Base-by-base conservation (phyloP, 2,888 invertebrate genomes). In the Polyploca ridens region DNA sequence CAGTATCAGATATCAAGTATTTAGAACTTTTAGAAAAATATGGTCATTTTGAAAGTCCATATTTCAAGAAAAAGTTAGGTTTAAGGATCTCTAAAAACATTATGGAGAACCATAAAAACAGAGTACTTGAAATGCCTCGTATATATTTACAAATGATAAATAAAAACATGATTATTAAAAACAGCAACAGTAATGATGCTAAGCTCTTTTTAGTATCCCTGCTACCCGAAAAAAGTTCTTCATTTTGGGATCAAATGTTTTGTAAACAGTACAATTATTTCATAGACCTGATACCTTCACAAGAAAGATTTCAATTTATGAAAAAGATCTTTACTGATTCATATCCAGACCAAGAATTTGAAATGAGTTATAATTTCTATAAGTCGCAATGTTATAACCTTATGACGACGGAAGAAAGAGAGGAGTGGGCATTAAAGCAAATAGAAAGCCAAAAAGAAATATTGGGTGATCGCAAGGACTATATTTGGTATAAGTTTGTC, bases 401-500 rank as follows among this genome's bases (percentile, higher is more conserved):
- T n/a, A 83, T 90, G 76, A 83, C 83, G 8, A 14, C 33, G 14
- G 73, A 79, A 33, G 80, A 88, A 63, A 77, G 66, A 68, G 85
- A 89, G 73, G 58, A 63, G 57, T 90, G 89, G 89, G 88, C 88
- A 14, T 66, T 87, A 33, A 66, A 69, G 33, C 82, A 90, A 44
- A 69, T 89, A 63, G 76, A 81, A 46, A 78, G 73, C 64, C 14
- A 46, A 46, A 74, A 75, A 46, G 87, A 87, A 63, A 62, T 84
- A 35, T 66, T 84, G 16, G 85, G 84, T 5, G 66, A 58, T 19
- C 82, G 80, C 14, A 70, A 75, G 44, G 80, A 85, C 69, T 89
- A 78, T 65, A 58, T 70, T 6, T 90, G 86, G 87, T 90, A 86
- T 64, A 71, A 81, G 68, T 90, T 83, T 74, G 73, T 90, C 0